Percentiles rank a stretch among this genome's conserved stretches.
phyloP scores from a whole-genome alignment of 2,113 vertebrate species.

The Monarcha castaneiventris region DNA sequence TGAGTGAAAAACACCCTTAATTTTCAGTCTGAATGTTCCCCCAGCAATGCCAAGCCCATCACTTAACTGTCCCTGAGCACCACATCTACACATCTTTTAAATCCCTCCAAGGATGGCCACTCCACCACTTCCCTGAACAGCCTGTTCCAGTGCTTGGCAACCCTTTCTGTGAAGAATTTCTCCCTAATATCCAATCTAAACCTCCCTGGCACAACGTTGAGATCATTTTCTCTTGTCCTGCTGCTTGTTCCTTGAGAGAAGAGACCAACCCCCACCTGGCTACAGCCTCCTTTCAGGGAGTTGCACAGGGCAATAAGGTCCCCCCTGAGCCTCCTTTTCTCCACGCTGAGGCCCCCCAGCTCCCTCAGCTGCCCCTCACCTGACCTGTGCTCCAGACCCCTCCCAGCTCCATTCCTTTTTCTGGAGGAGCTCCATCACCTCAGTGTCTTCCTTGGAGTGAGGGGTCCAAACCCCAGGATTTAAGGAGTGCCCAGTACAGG shows the following conservation, averaged over 20 bases:
- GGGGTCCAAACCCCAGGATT: not conserved
- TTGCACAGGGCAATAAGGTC: not conserved
- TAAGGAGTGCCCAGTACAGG: too few species aligned
- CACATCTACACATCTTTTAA: not conserved
- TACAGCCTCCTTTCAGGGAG: not conserved
- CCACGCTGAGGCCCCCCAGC: not conserved
- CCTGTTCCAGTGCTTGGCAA: not conserved
- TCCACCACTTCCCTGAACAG: not conserved
- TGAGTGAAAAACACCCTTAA: not conserved
- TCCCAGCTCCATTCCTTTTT: fast-evolving
- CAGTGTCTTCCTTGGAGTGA: not conserved
- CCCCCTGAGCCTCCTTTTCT: not conserved
- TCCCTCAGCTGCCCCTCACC: not conserved
- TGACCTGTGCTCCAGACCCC: not conserved
- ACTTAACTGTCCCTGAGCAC: not conserved
- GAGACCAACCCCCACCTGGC: not conserved
- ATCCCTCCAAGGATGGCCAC: not conserved
- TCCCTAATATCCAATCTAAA: not conserved
- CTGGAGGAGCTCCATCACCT: not conserved
- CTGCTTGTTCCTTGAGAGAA: not conserved
- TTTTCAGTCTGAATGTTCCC: not conserved
- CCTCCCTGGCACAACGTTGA: not conserved
- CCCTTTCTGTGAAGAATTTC: not conserved
- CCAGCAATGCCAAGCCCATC: not conserved
- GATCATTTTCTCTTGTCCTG: not conserved